Conservation (phyloP, 1,140 invertebrate species). For the Aphelinus certus region DNA sequence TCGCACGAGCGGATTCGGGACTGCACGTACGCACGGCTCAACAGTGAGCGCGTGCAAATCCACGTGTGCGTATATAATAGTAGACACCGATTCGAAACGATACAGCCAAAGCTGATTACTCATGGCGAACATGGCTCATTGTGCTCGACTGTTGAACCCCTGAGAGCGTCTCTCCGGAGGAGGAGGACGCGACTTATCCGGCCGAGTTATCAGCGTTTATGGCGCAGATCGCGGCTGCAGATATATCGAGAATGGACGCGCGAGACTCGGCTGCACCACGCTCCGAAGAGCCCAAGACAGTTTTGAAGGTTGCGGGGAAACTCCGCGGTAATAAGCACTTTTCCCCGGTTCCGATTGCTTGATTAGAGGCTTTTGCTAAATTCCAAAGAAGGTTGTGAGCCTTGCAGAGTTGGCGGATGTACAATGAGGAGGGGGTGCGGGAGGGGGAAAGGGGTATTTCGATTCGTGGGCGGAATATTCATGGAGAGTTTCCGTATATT, state of each 20-base stretch:
- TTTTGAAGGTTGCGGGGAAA: too few relatives aligned
- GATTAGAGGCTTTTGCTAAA: too few relatives aligned
- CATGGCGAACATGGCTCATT: constrained; percentile 48
- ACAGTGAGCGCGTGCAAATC: constrained; percentile 7
- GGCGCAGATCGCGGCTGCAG: constrained; percentile 20
- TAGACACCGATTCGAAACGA: too few relatives aligned
- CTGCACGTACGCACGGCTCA: neutral
- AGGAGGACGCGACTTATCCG: neutral
- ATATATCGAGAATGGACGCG: constrained; percentile 7
- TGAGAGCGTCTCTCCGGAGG: constrained; percentile 36
- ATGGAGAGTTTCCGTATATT: too few relatives aligned
- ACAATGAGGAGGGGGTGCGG: too few relatives aligned
- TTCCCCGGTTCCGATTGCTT: too few relatives aligned
- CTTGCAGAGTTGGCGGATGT: neutral
- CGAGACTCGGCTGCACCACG: neutral
- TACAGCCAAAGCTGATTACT: constrained; percentile 46
- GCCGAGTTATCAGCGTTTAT: constrained; percentile 20
- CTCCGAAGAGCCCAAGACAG: too few relatives aligned
- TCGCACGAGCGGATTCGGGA: neutral
- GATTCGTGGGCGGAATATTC: too few relatives aligned
- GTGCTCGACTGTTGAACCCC: constrained; percentile 51
- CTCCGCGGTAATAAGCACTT: too few relatives aligned
- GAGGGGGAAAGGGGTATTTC: too few relatives aligned
- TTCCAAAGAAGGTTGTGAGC: neutral
- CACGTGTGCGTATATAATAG: neutral